Evolutionary conservation across 2,113 vertebrate species (phyloP), one percentile per base, ranked within the genome.

Genomic region (Apodemus sylvaticus): DNA sequence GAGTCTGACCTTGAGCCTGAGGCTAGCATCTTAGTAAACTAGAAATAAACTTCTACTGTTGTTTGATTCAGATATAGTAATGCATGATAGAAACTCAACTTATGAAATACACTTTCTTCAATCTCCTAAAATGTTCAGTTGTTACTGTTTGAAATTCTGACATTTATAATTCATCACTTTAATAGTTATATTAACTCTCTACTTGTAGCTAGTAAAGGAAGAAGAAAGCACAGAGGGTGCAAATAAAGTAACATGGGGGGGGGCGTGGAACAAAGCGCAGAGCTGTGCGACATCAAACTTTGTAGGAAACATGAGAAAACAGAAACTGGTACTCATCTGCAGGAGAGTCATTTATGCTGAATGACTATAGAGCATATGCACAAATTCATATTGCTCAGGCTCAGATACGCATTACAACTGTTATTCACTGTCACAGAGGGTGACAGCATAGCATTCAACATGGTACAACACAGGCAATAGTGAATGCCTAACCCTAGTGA

Each of bases 61-160:
- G 90, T 36, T 8, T 92, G n/a, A 74, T 79, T 68, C 31, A 36
- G 39, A 45, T 68, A n/a, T 64, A 29, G 36, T 90, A 8, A 76
- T 94, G 51, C 14, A 76, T 85, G 34, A 87, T 70, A 29, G 29
- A 94, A 9, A 12, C 70, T 22, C 17, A 70, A 81, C 58, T 7
- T 89, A n/a, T 55, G 34, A 95, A 96, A 64, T 51, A 71, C 3
- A 34, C 11, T 71, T 77, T 29, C 1, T 3, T 60, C 20, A 39
- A 2, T 87, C 93, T 96, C 86, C 20, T 89, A n/a, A 93, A 85
- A 77, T 89, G 2, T 66, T 26, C 77, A 85, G 36, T 5, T 42
- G 90, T 93, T 22, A 64, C 4, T 51, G 14, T 53, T 87, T 96
- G n/a, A 95, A 96, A 90, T 70, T 87, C 3, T 20, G 36, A 31